phyloP scores from a whole-genome alignment of 2,888 invertebrate species.

The Cosmorhoe ocellata region DNA sequence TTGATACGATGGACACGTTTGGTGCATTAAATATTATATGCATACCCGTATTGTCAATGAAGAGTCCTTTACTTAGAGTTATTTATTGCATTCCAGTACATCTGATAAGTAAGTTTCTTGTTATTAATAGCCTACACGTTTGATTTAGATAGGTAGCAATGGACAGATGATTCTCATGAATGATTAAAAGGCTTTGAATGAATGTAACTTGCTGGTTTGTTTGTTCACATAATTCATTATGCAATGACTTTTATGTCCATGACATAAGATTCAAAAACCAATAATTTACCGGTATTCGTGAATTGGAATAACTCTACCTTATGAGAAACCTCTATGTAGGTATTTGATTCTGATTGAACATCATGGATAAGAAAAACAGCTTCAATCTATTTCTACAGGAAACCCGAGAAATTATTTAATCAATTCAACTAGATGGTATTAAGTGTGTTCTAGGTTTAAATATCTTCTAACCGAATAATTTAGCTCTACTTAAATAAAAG shows the following conservation, averaged over 20 bases:
- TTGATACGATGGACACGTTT: no score
- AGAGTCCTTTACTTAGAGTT: conserved; percentile 4
- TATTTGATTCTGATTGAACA: conserved; percentile 20
- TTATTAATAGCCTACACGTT: conserved; percentile 11
- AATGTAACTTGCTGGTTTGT: not conserved
- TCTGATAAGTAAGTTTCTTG: not conserved
- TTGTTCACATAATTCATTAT: no score
- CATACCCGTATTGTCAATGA: conserved; percentile 15
- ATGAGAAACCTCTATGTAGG: not conserved
- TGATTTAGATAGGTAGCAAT: conserved; percentile 22
- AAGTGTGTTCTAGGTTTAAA: no score
- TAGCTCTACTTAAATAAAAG: no score
- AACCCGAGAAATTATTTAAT: not conserved
- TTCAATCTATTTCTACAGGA: conserved; percentile 8
- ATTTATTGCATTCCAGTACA: conserved; percentile 17
- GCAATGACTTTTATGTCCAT: no score
- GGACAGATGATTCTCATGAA: conserved; percentile 12
- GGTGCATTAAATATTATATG: not conserved
- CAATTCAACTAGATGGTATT: not conserved
- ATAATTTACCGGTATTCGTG: no score
- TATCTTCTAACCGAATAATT: no score
- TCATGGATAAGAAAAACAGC: conserved; percentile 8
- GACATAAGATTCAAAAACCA: no score
- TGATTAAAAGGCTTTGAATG: conserved; percentile 14
- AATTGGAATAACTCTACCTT: no score